These are phyloP conservation scores for Paracanthobrama guichenoti DNA, from an alignment of 2,113 vertebrate species.

Conservation along the genomic window DNA sequence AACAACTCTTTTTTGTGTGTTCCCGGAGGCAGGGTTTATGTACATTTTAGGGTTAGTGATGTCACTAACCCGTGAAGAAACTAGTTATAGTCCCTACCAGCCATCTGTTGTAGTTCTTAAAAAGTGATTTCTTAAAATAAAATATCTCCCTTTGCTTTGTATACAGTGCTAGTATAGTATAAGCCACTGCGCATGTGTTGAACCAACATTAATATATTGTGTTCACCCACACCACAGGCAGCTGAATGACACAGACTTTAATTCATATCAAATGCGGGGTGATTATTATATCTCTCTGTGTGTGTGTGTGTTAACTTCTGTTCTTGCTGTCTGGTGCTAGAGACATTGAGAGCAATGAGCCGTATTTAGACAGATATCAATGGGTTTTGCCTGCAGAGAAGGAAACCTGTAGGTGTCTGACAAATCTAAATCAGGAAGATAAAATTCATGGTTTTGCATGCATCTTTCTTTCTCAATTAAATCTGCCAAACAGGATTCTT, in stretches of 20 bases:
- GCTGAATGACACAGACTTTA: slow-evolving; percentile 15
- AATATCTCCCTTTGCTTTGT: no score
- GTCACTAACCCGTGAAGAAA: no score
- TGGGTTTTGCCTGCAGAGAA: slow-evolving; percentile 51
- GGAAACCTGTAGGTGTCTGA: slow-evolving; percentile 52
- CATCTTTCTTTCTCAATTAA: slow-evolving; percentile 68
- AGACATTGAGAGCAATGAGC: slow-evolving; percentile 52
- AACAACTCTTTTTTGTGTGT: no score
- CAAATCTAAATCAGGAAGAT: slow-evolving; percentile 62
- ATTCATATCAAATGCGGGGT: not conserved
- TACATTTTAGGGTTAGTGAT: no score
- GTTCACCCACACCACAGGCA: not conserved
- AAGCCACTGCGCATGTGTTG: not conserved
- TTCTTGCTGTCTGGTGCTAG: slow-evolving; percentile 35
- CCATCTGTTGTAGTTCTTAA: no score
- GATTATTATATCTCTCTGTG: not conserved
- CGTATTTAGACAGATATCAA: slow-evolving; percentile 60
- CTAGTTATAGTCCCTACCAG: no score
- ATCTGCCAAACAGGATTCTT: slow-evolving; percentile 53
- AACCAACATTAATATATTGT: not conserved
- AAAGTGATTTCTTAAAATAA: no score
- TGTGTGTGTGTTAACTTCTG: slow-evolving; percentile 26
- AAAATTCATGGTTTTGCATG: slow-evolving; percentile 70
- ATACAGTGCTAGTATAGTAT: not conserved
- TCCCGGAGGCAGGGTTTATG: no score